Evolutionary conservation across 2,797 vertebrate species (phyloP).

Genomic region (Urocyon cinereoargenteus): DNA sequence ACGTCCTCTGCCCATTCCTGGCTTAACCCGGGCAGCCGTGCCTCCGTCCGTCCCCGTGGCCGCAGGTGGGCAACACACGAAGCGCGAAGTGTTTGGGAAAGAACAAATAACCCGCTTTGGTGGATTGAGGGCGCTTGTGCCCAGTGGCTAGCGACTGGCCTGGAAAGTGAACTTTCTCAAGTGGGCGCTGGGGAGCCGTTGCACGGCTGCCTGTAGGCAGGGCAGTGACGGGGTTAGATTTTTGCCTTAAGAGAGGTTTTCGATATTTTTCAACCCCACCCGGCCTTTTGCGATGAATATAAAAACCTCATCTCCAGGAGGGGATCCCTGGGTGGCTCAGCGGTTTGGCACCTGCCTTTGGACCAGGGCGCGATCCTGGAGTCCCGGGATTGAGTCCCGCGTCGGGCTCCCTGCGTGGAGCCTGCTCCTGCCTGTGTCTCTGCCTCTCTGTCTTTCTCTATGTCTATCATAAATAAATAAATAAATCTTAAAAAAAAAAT

Average conservation of each 20-base stretch:
- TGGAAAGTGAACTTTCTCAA: neutral
- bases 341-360: no score
- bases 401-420: no score
- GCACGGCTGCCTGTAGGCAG: neutral
- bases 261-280: neutral
- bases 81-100: neutral
- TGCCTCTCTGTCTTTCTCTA: no score
- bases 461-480: no score
- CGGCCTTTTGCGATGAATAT: neutral
- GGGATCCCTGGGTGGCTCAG: no score
- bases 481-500: neutral
- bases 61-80: neutral
- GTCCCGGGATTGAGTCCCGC: no score
- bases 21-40: neutral
- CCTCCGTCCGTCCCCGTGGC: neutral
- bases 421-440: no score
- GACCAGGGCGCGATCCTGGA: no score
- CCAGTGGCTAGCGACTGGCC: neutral
- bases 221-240: neutral
- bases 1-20: neutral
- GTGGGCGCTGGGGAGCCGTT: neutral
- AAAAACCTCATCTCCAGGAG: neutral
- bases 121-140: neutral
- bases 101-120: neutral
- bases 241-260: conserved; percentile 8